Evolutionary conservation across 2,113 vertebrate genomes (phyloP).

Genomic region (Dendrocopos noguchii): DNA sequence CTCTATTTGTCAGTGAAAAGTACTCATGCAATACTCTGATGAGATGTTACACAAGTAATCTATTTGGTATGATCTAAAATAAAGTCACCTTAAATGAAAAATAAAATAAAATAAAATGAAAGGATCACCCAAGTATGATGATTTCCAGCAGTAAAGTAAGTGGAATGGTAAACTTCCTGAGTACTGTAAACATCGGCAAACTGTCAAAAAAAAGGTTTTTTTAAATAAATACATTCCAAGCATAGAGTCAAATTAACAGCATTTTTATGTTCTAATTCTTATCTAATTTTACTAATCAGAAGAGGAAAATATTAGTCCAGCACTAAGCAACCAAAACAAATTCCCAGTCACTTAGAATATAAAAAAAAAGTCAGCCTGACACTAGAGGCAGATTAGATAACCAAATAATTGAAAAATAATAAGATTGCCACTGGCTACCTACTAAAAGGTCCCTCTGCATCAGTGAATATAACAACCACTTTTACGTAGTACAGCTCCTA

Average conservation of each 20-base stretch:
- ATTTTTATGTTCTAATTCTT: constrained; percentile 9
- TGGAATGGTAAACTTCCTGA: constrained; percentile 93
- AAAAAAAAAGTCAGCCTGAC: constrained; percentile 24
- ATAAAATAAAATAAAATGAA: neutral
- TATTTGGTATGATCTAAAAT: neutral
- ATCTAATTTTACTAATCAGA: neutral
- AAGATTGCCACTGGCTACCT: neutral
- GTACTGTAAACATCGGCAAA: constrained; percentile 94
- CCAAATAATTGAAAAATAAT: neutral
- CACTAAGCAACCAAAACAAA: neutral
- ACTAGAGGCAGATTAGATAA: neutral
- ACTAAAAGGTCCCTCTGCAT: neutral
- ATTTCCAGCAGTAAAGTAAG: constrained; percentile 91
- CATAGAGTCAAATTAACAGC: neutral
- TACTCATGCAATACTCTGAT: neutral
- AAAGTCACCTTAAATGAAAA: neutral
- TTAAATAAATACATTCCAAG: neutral
- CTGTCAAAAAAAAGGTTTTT: constrained; percentile 68
- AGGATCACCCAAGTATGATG: constrained; percentile 84
- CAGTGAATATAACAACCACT: neutral
- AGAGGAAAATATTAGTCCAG: neutral
- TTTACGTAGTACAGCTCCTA: neutral
- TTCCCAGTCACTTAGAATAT: neutral
- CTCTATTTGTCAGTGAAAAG: neutral
- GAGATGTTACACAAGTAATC: neutral